Percentiles rank a stretch among this genome's conserved stretches.
Evolutionary conservation across 2,113 vertebrate genomes (phyloP).

Genomic region (Eurystomus gularis): DNA sequence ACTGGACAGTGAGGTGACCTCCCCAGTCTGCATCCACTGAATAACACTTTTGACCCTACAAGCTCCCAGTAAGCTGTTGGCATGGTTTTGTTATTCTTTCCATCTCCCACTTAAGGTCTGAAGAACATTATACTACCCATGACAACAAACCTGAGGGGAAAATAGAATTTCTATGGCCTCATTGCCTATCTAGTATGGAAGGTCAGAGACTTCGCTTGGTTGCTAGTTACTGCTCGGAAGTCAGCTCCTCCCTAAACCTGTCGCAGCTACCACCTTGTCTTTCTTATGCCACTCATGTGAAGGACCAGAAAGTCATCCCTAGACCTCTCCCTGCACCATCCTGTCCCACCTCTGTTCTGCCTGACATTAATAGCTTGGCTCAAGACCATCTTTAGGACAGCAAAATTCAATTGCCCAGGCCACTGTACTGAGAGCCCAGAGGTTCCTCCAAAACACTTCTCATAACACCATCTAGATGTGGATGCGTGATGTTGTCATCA

Average conservation of each 20-base stretch:
- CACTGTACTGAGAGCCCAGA: background rate
- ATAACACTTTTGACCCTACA: background rate
- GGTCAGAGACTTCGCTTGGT: background rate
- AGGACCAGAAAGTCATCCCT: background rate
- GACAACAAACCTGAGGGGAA: background rate
- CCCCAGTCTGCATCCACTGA: background rate
- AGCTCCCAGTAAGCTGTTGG: background rate
- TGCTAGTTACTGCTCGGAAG: background rate
- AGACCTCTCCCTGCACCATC: background rate
- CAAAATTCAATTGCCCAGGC: background rate
- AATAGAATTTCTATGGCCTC: background rate
- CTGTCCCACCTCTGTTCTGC: background rate
- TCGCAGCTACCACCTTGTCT: background rate
- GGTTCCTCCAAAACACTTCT: background rate
- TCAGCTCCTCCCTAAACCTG: background rate
- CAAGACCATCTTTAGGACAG: background rate
- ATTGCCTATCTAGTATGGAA: fast-evolving
- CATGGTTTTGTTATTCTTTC: background rate
- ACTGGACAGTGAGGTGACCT: background rate
- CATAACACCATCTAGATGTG: background rate
- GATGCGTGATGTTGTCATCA: background rate
- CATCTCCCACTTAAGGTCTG: background rate
- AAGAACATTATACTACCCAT: background rate
- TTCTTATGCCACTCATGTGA: background rate
- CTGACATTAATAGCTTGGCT: background rate